Evolutionary conservation across 2,113 vertebrate genomes (phyloP).

Genomic region (pig (Sus scrofa)): T2T-Sscrofa CM000819.6:135350001-135350500

Average conservation of each 20-base stretch:
- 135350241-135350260: background rate
- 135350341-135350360: background rate
- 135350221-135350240: background rate
- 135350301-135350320: background rate
- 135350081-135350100: background rate
- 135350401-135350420: too few relatives aligned
- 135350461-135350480: too few relatives aligned
- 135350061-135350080: background rate
- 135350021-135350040: background rate
- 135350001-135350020: background rate
- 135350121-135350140: background rate
- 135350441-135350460: too few relatives aligned
- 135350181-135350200: background rate
- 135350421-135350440: too few relatives aligned
- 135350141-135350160: background rate
- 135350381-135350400: too few relatives aligned
- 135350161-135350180: background rate
- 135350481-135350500: background rate
- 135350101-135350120: background rate
- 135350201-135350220: background rate
- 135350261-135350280: background rate
- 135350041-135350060: background rate
- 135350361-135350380: background rate
- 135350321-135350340: background rate
- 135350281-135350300: background rate